Base-by-base conservation (phyloP, 2,888 invertebrate species). In the Proisotoma minuta region DNA sequence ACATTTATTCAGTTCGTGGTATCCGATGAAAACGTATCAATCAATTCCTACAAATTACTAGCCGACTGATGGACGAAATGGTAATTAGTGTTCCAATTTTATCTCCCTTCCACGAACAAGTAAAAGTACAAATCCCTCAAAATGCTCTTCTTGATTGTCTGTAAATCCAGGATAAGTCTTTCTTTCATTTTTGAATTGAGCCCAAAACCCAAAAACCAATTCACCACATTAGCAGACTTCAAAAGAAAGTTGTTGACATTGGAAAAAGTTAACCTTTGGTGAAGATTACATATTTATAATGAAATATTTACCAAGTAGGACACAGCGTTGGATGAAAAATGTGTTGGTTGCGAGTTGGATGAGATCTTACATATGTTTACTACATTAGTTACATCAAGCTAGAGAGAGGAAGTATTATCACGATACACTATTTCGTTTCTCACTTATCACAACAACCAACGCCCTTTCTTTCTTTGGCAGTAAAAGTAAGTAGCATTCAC, bases 351-450 rank as follows among this genome's bases (percentile, higher is more conserved):
- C n/a, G 61, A 61, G 57, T 56, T 24, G 43, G 60, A 61, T 57
- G 57, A n/a, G 40, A 61, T 61, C 61, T 61, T 61, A 61, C 57
- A 61, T 57, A 40, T 61, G 61, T 61, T 61, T 51, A n/a, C 28
- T n/a, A n/a, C 23, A 18, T 43, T 43, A n/a, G n/a, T n/a, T n/a
- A n/a, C n/a, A n/a, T n/a, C n/a, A n/a, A n/a, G n/a, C n/a, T n/a
- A n/a, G n/a, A n/a, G n/a, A n/a, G n/a, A n/a, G n/a, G n/a, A n/a
- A n/a, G n/a, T n/a, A n/a, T n/a, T n/a, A n/a, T n/a, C n/a, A n/a
- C n/a, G n/a, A n/a, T n/a, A n/a, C n/a, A n/a, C n/a, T n/a, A n/a
- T n/a, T n/a, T n/a, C n/a, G n/a, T n/a, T n/a, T n/a, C n/a, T n/a
- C n/a, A n/a, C n/a, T n/a, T n/a, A n/a, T n/a, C n/a, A n/a, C n/a